These are phyloP conservation scores for crab-eating macaque (Macaca fascicularis) DNA, from an alignment of 2,113 vertebrate genomes.

Conservation along the genomic window DNA sequence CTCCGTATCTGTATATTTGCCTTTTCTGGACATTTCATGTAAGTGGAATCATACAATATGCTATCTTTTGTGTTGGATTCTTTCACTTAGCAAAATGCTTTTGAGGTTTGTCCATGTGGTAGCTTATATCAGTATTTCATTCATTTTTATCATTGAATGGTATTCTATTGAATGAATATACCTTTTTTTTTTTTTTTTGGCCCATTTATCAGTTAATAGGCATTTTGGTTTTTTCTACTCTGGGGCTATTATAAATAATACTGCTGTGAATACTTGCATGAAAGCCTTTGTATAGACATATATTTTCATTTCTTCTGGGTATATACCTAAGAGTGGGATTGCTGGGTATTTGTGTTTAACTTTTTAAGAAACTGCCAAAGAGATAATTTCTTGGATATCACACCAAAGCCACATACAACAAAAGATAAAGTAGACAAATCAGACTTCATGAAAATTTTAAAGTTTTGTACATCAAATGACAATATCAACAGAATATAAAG, in stretches of 20 bases:
- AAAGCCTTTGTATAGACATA: background rate
- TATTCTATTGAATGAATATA: background rate
- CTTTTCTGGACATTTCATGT: background rate
- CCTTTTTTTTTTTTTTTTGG: background rate
- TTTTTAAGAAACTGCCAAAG: slow-evolving; percentile 19
- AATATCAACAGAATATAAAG: background rate
- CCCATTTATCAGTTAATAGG: background rate
- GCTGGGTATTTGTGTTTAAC: slow-evolving; percentile 11
- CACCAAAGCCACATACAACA: background rate
- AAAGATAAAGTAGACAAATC: background rate
- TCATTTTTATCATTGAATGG: background rate
- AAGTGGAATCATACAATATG: background rate
- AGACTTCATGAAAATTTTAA: background rate
- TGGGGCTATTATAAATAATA: background rate
- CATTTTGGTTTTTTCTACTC: slow-evolving; percentile 5
- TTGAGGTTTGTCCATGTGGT: background rate
- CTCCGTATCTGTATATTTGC: background rate
- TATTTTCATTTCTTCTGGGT: background rate
- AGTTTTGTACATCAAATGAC: background rate
- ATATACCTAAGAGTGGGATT: background rate
- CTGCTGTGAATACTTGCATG: background rate
- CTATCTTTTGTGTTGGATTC: background rate
- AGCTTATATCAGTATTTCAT: background rate
- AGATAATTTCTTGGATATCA: background rate
- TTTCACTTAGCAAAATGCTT: background rate